Evolutionary conservation across 1,140 invertebrate genomes (phyloP), one percentile per base, ranked within the genome.

Genomic region (Subanguina moxae): DNA sequence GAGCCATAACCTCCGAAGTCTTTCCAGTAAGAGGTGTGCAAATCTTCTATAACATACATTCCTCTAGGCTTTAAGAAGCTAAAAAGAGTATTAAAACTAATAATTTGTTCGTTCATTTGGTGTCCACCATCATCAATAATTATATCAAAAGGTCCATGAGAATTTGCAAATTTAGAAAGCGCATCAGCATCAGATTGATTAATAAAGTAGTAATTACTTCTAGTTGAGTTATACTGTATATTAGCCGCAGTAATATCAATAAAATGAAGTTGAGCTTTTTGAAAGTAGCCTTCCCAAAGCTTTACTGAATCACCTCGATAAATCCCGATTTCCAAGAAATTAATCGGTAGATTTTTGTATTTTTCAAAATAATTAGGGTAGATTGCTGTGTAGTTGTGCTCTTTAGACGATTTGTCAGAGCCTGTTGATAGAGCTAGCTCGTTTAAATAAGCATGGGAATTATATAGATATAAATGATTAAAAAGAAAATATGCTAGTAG

Each of bases 71-170:
- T 56, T 17, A 65, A 1, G 43, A 28, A 57, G 5, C 45, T 23
- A 17, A 65, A 57, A 32, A 65, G 23, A 21, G 25, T 30, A 19
- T 65, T 65, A 42, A 27, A 65, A 13, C 25, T 25, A 23, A 8
- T 30, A 19, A 65, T 58, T 27, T 46, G 21, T 13, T 48, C 8
- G 32, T 59, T 42, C 15, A 19, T 19, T 30, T 8, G 9, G 17
- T 65, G 63, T 27, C 63, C 63, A 23, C 63, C 63, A 25, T 65
- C 63, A 57, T 65, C 63, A 32, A 65, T 25, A 21, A 65, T 42
- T 1, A 65, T 65, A 52, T 65, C 63, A 42, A 65, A 65, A 21
- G n/a, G 28, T 8, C 63, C 46, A 1, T 30, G 21, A 1, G 59
- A 11, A 1, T 17, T 21, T 43, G 63, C 63, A 17, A 65, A 30